These are phyloP conservation scores for Meloidogyne floridensis DNA, from an alignment of 1,140 invertebrate genomes.

Conservation along the genomic window DNA sequence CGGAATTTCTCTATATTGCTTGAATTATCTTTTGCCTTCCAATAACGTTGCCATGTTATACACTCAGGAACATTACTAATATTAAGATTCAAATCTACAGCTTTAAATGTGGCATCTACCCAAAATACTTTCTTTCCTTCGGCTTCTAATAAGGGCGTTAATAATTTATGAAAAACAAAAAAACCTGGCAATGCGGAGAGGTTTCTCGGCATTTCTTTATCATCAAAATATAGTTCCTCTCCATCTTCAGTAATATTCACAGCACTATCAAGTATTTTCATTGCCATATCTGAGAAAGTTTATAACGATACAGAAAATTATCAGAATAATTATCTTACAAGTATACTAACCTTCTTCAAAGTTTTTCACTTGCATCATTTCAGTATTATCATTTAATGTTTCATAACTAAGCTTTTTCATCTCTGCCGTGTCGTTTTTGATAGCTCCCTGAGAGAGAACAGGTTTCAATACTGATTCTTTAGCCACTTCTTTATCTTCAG, in stretches of 20 bases:
- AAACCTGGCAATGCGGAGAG: conserved; percentile 7
- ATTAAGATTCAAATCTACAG: conserved; percentile 55
- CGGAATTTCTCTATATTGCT: conserved; percentile 12
- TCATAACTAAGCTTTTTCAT: conserved; percentile 10
- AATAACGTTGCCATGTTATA: conserved; percentile 53
- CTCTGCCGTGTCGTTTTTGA: neutral
- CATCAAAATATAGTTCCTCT: conserved; percentile 15
- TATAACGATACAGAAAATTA: neutral
- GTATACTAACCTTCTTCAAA: conserved; percentile 8
- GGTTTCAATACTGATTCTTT: neutral
- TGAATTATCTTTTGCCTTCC: conserved; percentile 37
- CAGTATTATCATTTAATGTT: neutral
- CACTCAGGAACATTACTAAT: conserved; percentile 50
- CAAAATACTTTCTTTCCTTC: conserved; percentile 42
- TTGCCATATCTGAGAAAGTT: neutral
- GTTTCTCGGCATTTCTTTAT: conserved; percentile 22
- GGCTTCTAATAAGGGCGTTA: neutral
- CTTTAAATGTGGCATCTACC: conserved; percentile 61
- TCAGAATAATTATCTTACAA: neutral
- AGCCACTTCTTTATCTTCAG: too few relatives aligned
- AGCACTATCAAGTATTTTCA: conserved; percentile 12
- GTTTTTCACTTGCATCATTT: neutral
- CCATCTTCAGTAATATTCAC: neutral
- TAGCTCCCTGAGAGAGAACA: neutral
- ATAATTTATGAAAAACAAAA: neutral